Conservation (phyloP, 2,113 vertebrate species). For the Datnioides undecimradiatus region DNA sequence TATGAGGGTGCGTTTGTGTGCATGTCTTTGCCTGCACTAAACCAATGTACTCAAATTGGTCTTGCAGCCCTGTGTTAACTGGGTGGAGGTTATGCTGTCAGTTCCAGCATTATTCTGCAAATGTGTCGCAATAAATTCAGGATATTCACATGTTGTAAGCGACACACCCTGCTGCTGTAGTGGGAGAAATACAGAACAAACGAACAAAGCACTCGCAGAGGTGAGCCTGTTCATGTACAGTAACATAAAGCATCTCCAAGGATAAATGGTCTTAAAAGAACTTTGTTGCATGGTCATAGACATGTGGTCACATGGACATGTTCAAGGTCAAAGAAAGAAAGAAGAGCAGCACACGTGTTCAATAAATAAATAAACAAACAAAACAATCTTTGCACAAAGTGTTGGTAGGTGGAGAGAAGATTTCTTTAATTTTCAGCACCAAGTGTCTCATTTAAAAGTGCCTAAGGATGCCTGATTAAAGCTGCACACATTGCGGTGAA, state of each 20-base stretch:
- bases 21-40: not conserved
- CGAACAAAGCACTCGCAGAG: not conserved
- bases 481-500: slow-evolving; percentile 56
- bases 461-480: slow-evolving; percentile 50
- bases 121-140: not conserved
- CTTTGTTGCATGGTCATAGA: not conserved
- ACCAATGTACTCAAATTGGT: slow-evolving; percentile 39
- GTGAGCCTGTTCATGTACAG: not conserved
- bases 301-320: not conserved
- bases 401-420: not conserved
- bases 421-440: slow-evolving; percentile 33
- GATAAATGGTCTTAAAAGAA: slow-evolving; percentile 5
- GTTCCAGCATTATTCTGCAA: slow-evolving; percentile 2
- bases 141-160: not conserved
- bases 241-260: not conserved
- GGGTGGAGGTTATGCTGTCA: slow-evolving; percentile 18
- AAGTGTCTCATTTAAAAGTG: slow-evolving; percentile 55
- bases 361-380: not conserved
- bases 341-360: not conserved
- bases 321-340: slow-evolving; percentile 9
- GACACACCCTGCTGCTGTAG: not conserved
- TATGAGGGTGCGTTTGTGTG: not conserved
- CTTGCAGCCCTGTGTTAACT: slow-evolving; percentile 13
- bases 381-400: not conserved
- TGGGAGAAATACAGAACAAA: not conserved